A percentile compares a stretch with the other conserved stretches of the same genome.
Evolutionary conservation across 2,113 vertebrate species (phyloP).

Genomic region (Myrmecophaga tridactyla): DNA sequence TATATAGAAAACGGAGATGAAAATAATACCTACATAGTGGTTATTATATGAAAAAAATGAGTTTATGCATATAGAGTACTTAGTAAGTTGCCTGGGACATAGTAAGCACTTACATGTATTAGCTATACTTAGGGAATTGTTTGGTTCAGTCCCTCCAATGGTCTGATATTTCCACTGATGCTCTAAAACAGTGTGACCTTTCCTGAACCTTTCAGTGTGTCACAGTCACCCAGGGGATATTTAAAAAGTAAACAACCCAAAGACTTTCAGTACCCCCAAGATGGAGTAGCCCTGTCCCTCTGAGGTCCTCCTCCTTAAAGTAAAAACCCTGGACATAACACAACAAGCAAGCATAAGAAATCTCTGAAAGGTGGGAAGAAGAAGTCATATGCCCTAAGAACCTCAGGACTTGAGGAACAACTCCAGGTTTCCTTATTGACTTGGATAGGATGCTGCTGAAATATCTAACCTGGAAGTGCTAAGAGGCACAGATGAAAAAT

Average conservation of each 20-base stretch:
- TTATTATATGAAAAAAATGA: slow-evolving; percentile 1
- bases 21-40: neutral
- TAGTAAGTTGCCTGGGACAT: neutral
- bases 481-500: neutral
- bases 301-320: neutral
- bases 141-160: neutral
- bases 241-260: neutral
- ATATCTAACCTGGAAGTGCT: neutral
- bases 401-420: neutral
- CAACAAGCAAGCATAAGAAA: neutral
- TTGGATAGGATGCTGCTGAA: neutral
- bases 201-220: neutral
- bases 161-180: neutral
- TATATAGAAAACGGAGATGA: neutral
- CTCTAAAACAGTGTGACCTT: neutral
- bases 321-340: neutral
- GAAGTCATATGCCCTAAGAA: neutral
- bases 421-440: neutral
- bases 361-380: neutral
- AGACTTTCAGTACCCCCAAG: neutral
- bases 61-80: neutral
- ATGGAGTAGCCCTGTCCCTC: neutral
- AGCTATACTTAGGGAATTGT: neutral
- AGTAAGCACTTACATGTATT: neutral
- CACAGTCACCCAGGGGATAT: neutral